phyloP scores from a whole-genome alignment of 2,113 vertebrate genomes.

The Nesogale talazaci region DNA sequence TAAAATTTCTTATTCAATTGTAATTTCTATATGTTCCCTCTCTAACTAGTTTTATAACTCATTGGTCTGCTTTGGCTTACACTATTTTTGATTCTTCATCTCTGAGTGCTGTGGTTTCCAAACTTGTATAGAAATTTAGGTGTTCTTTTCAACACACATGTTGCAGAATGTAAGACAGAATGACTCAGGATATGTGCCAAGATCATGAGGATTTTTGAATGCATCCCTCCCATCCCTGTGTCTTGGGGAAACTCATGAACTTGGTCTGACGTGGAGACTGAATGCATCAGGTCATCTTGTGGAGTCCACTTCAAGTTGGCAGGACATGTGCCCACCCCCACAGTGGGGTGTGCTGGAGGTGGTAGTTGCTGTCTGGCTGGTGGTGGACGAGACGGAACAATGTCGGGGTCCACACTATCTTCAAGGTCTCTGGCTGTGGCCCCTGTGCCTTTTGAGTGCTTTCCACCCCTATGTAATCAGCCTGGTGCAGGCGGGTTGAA shows the following conservation, averaged over 20 bases:
- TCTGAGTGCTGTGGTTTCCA: constrained; percentile 53
- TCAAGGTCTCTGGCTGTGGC: neutral
- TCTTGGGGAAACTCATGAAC: neutral
- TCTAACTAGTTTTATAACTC: constrained; percentile 9
- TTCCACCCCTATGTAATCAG: neutral
- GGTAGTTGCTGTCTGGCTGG: neutral
- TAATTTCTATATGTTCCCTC: neutral
- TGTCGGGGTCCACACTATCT: neutral
- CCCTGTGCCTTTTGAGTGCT: neutral
- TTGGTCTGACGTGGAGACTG: neutral
- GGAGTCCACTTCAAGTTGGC: neutral
- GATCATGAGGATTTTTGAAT: neutral
- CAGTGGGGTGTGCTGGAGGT: neutral
- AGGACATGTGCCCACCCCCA: neutral
- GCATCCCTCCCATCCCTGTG: neutral
- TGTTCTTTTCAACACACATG: constrained; percentile 1
- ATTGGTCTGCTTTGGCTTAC: neutral
- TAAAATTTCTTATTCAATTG: constrained; percentile 22
- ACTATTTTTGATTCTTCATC: constrained; percentile 35
- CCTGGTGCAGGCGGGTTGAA: no score
- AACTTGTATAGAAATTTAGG: constrained; percentile 24
- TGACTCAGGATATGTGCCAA: constrained; percentile 17
- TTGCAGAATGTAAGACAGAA: neutral
- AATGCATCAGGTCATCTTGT: neutral
- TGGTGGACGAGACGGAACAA: neutral